phyloP scores from a whole-genome alignment of 2,888 invertebrate genomes.

The Hydrotaea cyrtoneurina region DNA sequence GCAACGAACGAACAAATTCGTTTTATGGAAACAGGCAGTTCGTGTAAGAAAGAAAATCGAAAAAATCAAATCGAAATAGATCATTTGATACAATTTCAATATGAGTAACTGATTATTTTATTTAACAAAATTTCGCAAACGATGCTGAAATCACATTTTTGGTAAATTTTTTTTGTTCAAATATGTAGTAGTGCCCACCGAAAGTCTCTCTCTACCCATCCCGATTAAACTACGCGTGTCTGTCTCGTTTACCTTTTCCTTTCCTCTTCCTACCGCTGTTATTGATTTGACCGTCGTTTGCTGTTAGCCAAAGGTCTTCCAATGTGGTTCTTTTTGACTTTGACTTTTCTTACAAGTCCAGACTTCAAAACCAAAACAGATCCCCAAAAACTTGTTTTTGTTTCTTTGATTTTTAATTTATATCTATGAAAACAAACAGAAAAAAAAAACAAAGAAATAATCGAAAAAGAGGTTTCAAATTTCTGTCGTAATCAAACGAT shows the following conservation, averaged over 20 bases:
- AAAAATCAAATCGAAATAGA: too few relatives aligned
- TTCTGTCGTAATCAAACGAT: constrained; percentile 59
- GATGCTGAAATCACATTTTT: too few relatives aligned
- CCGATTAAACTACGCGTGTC: background rate
- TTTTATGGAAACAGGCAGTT: too few relatives aligned
- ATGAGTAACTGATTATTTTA: too few relatives aligned
- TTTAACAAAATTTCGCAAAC: too few relatives aligned
- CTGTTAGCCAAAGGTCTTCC: constrained; percentile 45
- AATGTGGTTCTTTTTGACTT: background rate
- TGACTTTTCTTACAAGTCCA: constrained; percentile 33
- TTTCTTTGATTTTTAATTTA: constrained; percentile 54
- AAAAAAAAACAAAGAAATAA: background rate
- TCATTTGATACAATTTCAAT: too few relatives aligned
- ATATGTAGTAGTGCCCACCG: background rate
- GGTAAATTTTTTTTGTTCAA: too few relatives aligned
- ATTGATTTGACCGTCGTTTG: constrained; percentile 45
- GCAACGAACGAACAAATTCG: too few relatives aligned
- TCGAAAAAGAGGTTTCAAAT: constrained; percentile 57
- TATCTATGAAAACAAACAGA: constrained; percentile 18
- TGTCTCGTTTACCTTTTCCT: background rate
- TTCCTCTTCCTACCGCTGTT: background rate
- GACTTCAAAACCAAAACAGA: constrained; percentile 8
- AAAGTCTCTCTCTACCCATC: background rate
- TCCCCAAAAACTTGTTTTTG: constrained; percentile 51
- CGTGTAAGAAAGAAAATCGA: too few relatives aligned